Conservation (phyloP, 2,113 vertebrate genomes). For the Connochaetes taurinus region DNA sequence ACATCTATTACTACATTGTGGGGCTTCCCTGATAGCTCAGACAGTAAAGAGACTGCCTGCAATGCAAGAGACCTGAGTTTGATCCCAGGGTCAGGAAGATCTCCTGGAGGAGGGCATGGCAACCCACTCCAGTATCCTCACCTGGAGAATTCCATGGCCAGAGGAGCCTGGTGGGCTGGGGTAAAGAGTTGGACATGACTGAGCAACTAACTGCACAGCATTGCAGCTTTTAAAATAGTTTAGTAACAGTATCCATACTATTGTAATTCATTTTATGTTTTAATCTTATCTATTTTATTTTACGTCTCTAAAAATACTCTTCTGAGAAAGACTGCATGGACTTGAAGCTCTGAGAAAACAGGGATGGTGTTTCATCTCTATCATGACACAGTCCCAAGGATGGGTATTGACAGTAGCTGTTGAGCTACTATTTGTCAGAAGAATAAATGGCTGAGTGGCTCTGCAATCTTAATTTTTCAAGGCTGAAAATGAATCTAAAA, state of each 20-base stretch:
- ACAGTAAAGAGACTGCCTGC: not conserved
- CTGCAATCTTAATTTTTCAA: not conserved
- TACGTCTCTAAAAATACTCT: not conserved
- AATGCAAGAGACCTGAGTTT: not conserved
- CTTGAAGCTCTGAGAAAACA: not conserved
- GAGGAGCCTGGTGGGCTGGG: not conserved
- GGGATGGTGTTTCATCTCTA: not conserved
- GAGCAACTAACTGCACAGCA: not conserved
- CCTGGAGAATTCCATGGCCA: not conserved
- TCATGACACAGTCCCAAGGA: not conserved
- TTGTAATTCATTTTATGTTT: not conserved
- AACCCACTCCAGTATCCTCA: not conserved
- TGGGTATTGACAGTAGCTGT: not conserved
- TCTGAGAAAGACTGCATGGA: not conserved
- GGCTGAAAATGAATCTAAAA: not conserved
- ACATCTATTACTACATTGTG: not conserved
- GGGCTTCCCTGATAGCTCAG: not conserved
- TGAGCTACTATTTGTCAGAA: not conserved
- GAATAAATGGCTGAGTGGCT: not conserved
- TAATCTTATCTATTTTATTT: not conserved
- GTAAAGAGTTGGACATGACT: not conserved
- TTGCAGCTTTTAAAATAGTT: not conserved
- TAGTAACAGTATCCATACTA: not conserved
- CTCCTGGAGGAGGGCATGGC: not conserved
- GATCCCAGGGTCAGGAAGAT: not conserved